A percentile compares a stretch with the other conserved stretches of the same genome.
Conservation (phyloP, 2,113 vertebrate species). For the Macquaria australasica region DNA sequence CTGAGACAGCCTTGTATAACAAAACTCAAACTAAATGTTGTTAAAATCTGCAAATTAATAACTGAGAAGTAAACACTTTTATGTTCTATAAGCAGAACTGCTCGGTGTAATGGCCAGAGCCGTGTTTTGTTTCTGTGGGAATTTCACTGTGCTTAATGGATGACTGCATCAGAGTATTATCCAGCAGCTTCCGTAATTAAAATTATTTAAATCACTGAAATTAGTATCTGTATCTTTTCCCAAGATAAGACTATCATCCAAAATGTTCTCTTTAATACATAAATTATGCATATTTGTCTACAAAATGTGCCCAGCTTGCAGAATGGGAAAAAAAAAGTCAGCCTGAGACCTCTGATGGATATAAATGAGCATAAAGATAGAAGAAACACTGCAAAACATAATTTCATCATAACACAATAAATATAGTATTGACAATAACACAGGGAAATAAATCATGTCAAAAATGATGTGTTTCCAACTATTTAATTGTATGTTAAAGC, state of each 20-base stretch:
- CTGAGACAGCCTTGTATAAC: not conserved
- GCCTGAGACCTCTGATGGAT: not conserved
- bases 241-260: constrained; percentile 33
- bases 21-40: not conserved
- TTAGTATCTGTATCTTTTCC: constrained; percentile 39
- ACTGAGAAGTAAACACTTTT: not conserved
- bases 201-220: constrained; percentile 57
- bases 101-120: not conserved
- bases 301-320: constrained; percentile 30
- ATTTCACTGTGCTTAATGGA: constrained; percentile 38
- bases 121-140: constrained; percentile 14
- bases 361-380: constrained; percentile 12
- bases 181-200: constrained; percentile 44
- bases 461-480: not conserved
- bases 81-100: not conserved
- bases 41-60: not conserved
- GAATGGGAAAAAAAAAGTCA: constrained; percentile 14
- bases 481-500: not conserved
- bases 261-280: constrained; percentile 48
- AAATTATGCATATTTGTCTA: constrained; percentile 41
- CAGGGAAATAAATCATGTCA: not conserved
- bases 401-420: not conserved
- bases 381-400: not conserved
- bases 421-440: not conserved
- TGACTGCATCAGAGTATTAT: constrained; percentile 41